These are phyloP conservation scores for Chaetodon trifasciatus DNA, from an alignment of 2,797 vertebrate species.

Conservation along the genomic window DNA sequence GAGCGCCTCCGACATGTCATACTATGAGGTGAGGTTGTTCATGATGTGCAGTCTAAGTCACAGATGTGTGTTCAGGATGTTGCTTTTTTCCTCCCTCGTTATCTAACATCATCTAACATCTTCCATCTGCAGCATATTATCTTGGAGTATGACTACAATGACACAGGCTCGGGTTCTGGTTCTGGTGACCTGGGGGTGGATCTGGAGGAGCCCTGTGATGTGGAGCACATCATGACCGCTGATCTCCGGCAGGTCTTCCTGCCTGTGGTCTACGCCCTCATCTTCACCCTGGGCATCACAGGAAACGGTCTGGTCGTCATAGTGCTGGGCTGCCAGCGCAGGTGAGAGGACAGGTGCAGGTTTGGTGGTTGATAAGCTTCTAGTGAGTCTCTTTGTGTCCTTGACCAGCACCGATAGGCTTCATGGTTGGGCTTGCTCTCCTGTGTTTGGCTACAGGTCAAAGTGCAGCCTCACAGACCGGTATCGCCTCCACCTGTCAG, in stretches of 20 bases:
- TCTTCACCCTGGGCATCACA: slow-evolving; percentile 93
- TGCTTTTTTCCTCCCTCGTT: not conserved
- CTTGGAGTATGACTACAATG: slow-evolving; percentile 73
- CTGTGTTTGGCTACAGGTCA: slow-evolving; percentile 73
- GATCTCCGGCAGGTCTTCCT: slow-evolving; percentile 92
- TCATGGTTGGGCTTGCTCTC: not conserved
- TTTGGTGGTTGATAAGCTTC: not conserved
- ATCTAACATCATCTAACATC: not conserved
- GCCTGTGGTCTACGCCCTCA: slow-evolving; percentile 93
- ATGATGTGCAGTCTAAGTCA: not conserved
- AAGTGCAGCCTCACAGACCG: slow-evolving; percentile 95
- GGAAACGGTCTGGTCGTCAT: slow-evolving; percentile 97
- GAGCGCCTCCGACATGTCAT: slow-evolving; percentile 78
- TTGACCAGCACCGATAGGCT: not conserved
- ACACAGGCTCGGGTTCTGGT: slow-evolving; percentile 86
- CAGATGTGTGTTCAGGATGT: slow-evolving; percentile 1
- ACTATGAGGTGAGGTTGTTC: slow-evolving; percentile 80
- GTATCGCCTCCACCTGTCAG: slow-evolving; percentile 95
- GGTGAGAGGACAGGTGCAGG: slow-evolving; percentile 56
- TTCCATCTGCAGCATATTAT: slow-evolving; percentile 73
- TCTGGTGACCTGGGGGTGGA: slow-evolving; percentile 87
- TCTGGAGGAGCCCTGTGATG: slow-evolving; percentile 87
- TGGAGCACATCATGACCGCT: slow-evolving; percentile 83
- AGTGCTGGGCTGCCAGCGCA: slow-evolving; percentile 97
- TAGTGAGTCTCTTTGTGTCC: fast-evolving